Base-by-base conservation (phyloP, 2,113 vertebrate genomes). In the Myxocyprinus asiaticus region DNA sequence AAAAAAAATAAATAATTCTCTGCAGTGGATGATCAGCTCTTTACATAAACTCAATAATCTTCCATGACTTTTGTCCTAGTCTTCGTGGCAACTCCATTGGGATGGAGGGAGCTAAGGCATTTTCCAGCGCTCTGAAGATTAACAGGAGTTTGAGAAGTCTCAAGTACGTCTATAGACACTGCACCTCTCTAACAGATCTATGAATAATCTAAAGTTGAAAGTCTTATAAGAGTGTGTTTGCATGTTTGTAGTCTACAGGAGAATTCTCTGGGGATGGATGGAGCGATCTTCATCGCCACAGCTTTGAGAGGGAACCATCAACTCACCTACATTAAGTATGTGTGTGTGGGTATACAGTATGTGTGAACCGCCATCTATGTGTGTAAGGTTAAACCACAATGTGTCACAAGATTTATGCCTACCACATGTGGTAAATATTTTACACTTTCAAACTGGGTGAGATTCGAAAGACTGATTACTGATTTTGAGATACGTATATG, bases 191-290 rank as follows among this genome's bases (percentile, higher is more conserved):
- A 58, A 58, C 55, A 15, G 55, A 58, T 58, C 55, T 58, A 33
- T 42, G 10, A 47, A 2, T 11, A 17, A 50, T 7, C 33, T 11
- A 74, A 12, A 43, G 45, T 9, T 51, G 10, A 3, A 43, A 47
- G 4, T 14, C 33, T 22, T 69, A 22, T 22, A 3, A 62, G n/a
- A 14, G 44, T 47, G 14, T 67, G 58, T 77, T 33, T 33, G 22
- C 22, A 33, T 33, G 22, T 33, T n/a, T 1, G 0, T 85, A 98
- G 97, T 85, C 92, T 99, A 68, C 96, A 98, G 88, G 97, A 99
- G 82, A 99, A 98, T 77, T 90, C 92, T 75, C 84, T 99, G 82
- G 96, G 95, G 14, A 95, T 98, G 95, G 96, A 98, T 0, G 97
- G 96, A 77, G 96, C 93, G 42, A 96, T 99, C 77, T 98, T 93